Conservation (phyloP, 2,888 invertebrate species). For the Reticulitermes lucifugus region DNA sequence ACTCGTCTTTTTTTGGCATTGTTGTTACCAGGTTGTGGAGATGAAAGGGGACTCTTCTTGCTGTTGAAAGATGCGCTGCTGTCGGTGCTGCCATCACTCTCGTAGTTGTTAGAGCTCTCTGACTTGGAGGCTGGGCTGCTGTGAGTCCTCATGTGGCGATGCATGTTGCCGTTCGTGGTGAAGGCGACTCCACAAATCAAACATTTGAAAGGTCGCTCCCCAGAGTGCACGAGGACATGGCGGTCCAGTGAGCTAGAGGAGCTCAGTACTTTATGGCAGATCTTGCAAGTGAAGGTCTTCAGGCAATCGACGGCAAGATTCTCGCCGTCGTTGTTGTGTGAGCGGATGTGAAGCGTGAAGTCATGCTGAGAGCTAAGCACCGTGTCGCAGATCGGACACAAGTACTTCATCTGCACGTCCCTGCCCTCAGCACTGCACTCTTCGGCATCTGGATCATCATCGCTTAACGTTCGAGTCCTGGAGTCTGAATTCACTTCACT, state of each 20-base stretch:
- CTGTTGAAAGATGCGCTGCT: constrained; percentile 58
- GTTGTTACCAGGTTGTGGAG: constrained; percentile 58
- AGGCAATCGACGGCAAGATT: neutral
- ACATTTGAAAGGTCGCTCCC: constrained; percentile 84
- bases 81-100: constrained; percentile 54
- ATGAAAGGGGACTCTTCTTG: constrained; percentile 52
- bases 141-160: constrained; percentile 82
- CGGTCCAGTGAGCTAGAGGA: constrained; percentile 84
- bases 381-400: constrained; percentile 75
- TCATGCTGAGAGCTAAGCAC: constrained; percentile 73
- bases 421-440: neutral
- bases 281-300: constrained; percentile 69
- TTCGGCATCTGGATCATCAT: constrained; percentile 1
- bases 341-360: constrained; percentile 77
- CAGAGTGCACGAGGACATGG: constrained; percentile 84
- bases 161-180: constrained; percentile 89
- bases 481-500: constrained; percentile 2
- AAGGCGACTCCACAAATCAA: constrained; percentile 83
- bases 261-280: constrained; percentile 77
- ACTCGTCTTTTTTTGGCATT: constrained; percentile 50
- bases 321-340: constrained; percentile 70
- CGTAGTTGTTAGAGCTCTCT: constrained; percentile 53
- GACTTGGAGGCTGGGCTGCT: constrained; percentile 58
- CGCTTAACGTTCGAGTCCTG: constrained; percentile 12
- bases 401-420: constrained; percentile 60